A percentile compares a stretch with the other conserved stretches of the same genome.
Evolutionary conservation across 37 sponge, comb jelly and placozoan species (phyloP).

Genomic region (Agelas oroides): DNA sequence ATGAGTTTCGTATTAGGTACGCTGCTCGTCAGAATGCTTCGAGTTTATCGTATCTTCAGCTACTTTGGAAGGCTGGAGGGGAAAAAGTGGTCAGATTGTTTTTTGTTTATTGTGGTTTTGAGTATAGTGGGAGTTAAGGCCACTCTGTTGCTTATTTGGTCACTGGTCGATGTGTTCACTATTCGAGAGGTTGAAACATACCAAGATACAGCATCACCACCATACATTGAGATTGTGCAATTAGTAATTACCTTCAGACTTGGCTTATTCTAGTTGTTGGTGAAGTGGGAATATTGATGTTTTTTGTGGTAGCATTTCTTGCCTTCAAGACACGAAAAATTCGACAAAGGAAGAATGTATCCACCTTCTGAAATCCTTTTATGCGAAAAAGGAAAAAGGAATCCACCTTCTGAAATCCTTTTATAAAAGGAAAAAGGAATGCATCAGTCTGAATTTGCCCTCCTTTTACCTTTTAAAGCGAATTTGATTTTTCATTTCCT

Average conservation of each 20-base stretch:
- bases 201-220: background rate
- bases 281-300: background rate
- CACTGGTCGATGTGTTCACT: background rate
- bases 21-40: constrained; percentile 25
- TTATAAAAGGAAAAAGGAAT: no score
- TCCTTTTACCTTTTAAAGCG: no score
- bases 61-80: constrained; percentile 36
- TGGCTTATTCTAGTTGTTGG: constrained; percentile 20
- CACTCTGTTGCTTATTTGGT: constrained; percentile 14
- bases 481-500: no score
- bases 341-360: no score
- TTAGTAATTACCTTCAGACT: background rate
- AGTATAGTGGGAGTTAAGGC: constrained; percentile 9
- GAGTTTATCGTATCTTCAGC: constrained; percentile 42
- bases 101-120: constrained; percentile 1
- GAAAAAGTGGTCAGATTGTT: constrained; percentile 35
- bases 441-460: no score
- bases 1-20: constrained; percentile 28
- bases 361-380: no score
- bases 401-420: no score
- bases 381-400: no score
- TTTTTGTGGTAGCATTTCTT: no score
- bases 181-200: background rate
- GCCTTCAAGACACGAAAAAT: constrained; percentile 47
- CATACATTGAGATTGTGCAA: background rate